Base-by-base conservation (phyloP, 1,140 invertebrate species). In the Asobara japonica region DNA sequence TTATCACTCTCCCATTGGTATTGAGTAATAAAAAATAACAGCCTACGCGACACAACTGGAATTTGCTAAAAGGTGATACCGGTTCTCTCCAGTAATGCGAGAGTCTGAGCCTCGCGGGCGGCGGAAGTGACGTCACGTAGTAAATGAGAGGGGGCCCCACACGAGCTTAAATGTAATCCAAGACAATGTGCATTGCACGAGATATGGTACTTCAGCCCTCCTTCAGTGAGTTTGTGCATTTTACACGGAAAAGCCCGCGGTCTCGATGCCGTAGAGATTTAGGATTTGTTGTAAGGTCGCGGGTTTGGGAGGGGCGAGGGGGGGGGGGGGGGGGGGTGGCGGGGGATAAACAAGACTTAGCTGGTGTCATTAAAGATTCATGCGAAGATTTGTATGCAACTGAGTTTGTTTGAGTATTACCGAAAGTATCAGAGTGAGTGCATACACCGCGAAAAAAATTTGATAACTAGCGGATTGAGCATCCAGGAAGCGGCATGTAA, bases 41-140 rank as follows among this genome's bases (percentile, higher is more conserved):
- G 56, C 31, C 41, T 70, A 66, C 62, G 27, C 33, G 18, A 62
- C 22, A 41, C 66, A 7, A 71, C 29, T 30, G 29, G 45, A 30
- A 48, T 41, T 30, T 27, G 18, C 51, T 56, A 27, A 56, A 56
- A 56, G 51, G 51, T 56, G 51, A 45, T 76, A 76, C 69, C 75
- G 72, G 75, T 76, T 76, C 74, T 31, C 65, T 61, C 56, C 65
- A 16, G 65, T 33, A 30, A 69, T 51, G 25, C 45, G 31, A 67
- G 73, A 71, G 69, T 48, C 60, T 69, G 69, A 65, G 71, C 51
- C 27, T 56, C 64, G 76, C 61, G 74, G 78, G 75, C 77, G 77
- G 73, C 76, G 80, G 77, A 82, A 80, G 73, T 80, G 76, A 81
- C 74, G 76, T 82, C 76, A 76, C 71, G 56, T 64, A 65, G 29